These are phyloP conservation scores for Euura lappo DNA, from an alignment of 1,140 invertebrate genomes.

Conservation along the genomic window DNA sequence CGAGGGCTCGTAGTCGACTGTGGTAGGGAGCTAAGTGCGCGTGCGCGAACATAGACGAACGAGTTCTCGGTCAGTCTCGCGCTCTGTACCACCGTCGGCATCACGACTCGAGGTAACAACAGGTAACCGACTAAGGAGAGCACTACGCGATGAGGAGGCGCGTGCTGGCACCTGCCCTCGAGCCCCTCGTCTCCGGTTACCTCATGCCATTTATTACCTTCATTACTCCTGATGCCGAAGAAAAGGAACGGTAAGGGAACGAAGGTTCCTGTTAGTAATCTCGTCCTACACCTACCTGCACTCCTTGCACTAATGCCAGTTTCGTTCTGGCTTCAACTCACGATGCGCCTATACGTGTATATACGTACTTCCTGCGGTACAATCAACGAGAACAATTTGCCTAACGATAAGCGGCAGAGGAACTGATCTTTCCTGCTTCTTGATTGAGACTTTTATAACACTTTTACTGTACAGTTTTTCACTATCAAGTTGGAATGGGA, in stretches of 20 bases:
- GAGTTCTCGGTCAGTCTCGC: too few species aligned
- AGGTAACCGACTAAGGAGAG: not conserved
- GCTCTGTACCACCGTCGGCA: too few species aligned
- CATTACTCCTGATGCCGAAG: not conserved
- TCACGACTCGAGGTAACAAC: not conserved
- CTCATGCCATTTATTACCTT: slow-evolving; percentile 5
- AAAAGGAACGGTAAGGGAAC: not conserved
- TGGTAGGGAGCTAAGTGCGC: not conserved
- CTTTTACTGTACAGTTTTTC: too few species aligned
- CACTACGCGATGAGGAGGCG: not conserved
- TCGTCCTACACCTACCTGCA: not conserved
- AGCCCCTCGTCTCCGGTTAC: not conserved
- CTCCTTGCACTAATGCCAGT: not conserved
- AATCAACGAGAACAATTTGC: not conserved
- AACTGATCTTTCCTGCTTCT: too few species aligned
- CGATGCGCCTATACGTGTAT: too few species aligned
- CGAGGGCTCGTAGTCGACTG: too few species aligned
- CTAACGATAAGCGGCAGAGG: not conserved
- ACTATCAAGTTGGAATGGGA: too few species aligned
- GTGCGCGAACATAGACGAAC: not conserved
- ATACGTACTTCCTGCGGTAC: not conserved
- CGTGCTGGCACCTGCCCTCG: not conserved
- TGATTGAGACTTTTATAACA: too few species aligned
- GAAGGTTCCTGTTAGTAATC: not conserved
- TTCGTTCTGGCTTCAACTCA: too few species aligned